Evolutionary conservation across 2,797 vertebrate species (phyloP).

Genomic region (Pseudomugil gertrudae): DNA sequence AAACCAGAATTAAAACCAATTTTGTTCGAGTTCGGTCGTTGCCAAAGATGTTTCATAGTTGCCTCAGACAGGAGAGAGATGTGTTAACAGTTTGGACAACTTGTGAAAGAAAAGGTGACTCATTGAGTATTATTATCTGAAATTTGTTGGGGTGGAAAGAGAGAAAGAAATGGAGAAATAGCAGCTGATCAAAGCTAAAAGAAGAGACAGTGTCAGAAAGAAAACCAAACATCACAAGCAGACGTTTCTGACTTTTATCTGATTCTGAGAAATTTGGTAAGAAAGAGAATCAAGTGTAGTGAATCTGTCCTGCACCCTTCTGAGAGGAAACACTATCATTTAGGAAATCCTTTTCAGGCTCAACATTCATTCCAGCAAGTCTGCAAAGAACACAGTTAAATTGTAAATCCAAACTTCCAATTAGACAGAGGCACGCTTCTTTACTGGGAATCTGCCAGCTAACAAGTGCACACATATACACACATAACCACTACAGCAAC

Average conservation of each 20-base stretch:
- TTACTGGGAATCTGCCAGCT: neutral
- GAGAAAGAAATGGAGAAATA: too few relatives aligned
- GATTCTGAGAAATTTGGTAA: constrained; percentile 64
- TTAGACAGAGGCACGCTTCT: constrained; percentile 15
- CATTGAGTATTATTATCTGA: constrained; percentile 21
- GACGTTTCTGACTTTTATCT: constrained; percentile 64
- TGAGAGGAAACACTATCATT: constrained; percentile 51
- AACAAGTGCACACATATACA: neutral
- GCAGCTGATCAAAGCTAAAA: constrained; percentile 47
- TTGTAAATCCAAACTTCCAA: constrained; percentile 52
- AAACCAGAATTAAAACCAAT: neutral
- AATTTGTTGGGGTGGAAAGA: constrained; percentile 13
- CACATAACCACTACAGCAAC: constrained; percentile 16
- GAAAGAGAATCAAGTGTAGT: constrained; percentile 38
- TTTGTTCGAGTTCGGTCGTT: neutral
- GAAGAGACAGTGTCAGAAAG: constrained; percentile 9
- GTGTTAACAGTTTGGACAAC: neutral
- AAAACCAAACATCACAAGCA: constrained; percentile 32
- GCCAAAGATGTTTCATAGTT: neutral
- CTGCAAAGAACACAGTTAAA: constrained; percentile 53
- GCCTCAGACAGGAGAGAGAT: neutral
- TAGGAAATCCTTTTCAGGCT: constrained; percentile 43
- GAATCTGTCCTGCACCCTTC: constrained; percentile 47
- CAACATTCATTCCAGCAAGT: constrained; percentile 23
- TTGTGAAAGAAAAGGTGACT: constrained; percentile 11